phyloP scores from a whole-genome alignment of 2,113 vertebrate genomes.

The Phaethon lepturus region DNA sequence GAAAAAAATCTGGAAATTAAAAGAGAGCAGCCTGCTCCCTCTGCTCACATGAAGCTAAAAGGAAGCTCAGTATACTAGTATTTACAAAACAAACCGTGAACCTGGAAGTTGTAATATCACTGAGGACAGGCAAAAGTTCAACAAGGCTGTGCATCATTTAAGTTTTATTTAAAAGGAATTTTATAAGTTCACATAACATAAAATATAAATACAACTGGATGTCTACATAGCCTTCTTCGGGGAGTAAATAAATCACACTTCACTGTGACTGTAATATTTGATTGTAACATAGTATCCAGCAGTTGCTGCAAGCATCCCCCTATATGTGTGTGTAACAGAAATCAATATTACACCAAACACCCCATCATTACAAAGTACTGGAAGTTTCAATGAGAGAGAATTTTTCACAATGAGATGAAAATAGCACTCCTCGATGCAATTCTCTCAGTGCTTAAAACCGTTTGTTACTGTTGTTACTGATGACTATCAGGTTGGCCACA shows the following conservation, averaged over 20 bases:
- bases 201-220: not conserved
- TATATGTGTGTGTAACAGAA: not conserved
- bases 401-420: not conserved
- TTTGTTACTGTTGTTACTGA: not conserved
- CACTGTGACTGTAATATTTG: not conserved
- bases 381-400: not conserved
- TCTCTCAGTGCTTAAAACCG: not conserved
- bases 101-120: not conserved
- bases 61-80: not conserved
- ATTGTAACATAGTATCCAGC: not conserved
- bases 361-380: not conserved
- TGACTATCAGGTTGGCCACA: not conserved
- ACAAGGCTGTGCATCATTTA: not conserved
- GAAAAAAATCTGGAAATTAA: not conserved
- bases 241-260: not conserved
- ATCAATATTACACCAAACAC: not conserved
- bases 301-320: not conserved
- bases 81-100: not conserved
- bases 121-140: not conserved
- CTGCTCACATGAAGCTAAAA: not conserved
- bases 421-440: not conserved
- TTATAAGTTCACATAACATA: not conserved
- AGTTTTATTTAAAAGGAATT: not conserved
- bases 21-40: not conserved
- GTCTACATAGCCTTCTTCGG: not conserved